Conservation (phyloP, 2,797 vertebrate species). For the Pseudotriccus pelzelni region DNA sequence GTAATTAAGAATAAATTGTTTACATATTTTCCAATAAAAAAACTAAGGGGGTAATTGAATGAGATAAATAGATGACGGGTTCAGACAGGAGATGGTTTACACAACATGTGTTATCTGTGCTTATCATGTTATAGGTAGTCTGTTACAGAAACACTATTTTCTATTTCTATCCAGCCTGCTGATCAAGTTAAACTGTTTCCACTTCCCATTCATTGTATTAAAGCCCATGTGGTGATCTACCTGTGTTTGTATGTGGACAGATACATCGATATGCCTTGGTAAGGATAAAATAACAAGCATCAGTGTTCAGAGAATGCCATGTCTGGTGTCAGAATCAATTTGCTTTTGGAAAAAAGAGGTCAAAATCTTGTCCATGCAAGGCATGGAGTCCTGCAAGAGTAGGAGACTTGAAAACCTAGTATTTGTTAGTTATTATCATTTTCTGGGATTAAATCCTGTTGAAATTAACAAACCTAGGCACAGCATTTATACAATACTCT, state of each 20-base stretch:
- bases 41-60: neutral
- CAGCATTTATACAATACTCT: neutral
- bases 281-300: neutral
- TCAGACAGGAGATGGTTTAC: neutral
- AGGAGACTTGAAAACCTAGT: neutral
- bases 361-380: neutral
- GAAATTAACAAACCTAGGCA: neutral
- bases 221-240: neutral
- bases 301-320: neutral
- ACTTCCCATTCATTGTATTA: neutral
- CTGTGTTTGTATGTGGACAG: neutral
- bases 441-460: neutral
- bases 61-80: neutral
- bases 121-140: neutral
- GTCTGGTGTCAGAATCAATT: neutral
- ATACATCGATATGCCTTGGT: neutral
- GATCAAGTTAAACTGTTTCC: neutral
- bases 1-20: neutral
- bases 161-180: neutral
- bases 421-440: neutral
- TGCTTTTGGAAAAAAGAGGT: neutral
- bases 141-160: neutral
- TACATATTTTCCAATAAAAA: neutral
- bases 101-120: neutral
- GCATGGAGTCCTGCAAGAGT: no score